These are phyloP conservation scores for Esox masquinongy DNA, from an alignment of 2,797 vertebrate genomes.

Conservation along the genomic window DNA sequence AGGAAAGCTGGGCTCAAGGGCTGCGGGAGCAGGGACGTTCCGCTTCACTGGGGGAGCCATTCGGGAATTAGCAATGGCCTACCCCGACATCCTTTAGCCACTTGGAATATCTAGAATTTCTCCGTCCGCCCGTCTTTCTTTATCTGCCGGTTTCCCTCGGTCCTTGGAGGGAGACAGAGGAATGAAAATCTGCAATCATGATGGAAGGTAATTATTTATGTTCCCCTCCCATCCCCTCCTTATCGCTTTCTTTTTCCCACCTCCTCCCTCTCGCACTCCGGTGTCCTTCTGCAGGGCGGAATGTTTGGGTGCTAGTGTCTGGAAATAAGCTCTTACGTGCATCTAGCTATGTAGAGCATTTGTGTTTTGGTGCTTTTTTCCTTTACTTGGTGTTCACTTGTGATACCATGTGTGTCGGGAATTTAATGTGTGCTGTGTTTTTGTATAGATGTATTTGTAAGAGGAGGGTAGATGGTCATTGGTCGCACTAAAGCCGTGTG, in stretches of 20 bases:
- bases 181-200: conserved; percentile 82
- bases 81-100: conserved; percentile 64
- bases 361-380: not conserved
- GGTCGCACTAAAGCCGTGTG: conserved; percentile 15
- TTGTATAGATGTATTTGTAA: conserved; percentile 24
- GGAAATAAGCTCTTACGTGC: conserved; percentile 14
- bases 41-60: conserved; percentile 52
- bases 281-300: not conserved
- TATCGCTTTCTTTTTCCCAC: not conserved
- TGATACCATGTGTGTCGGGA: not conserved
- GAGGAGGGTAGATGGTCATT: conserved; percentile 13
- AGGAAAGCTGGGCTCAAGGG: conserved; percentile 57
- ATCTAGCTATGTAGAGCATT: conserved; percentile 12
- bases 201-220: conserved; percentile 76
- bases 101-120: conserved; percentile 52
- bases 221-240: not conserved
- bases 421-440: not conserved
- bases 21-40: conserved; percentile 55
- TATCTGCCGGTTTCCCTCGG: conserved; percentile 23
- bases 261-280: not conserved
- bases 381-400: too few relatives aligned
- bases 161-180: conserved; percentile 61
- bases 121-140: conserved; percentile 21
- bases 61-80: conserved; percentile 66
- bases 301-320: conserved; percentile 35